Evolutionary conservation across 35 echinoderm and acorn worm species (phyloP).

Genomic region (Patiria miniata): DNA sequence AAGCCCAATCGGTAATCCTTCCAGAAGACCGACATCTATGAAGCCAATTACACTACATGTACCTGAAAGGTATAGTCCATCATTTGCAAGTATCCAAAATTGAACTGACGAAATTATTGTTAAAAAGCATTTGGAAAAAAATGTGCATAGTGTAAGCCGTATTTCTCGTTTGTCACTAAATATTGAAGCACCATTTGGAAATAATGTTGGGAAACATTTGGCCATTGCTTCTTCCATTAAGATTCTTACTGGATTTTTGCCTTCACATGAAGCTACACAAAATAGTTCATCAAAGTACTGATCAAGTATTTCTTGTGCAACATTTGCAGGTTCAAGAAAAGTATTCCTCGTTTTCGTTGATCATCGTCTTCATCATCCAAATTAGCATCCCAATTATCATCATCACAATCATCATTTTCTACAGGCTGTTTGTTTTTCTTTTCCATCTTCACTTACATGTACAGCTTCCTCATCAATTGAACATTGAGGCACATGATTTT

Average conservation of each 20-base stretch:
- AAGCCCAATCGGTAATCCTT: too few relatives aligned
- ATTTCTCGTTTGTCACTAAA: constrained; percentile 31
- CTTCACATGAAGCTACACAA: constrained; percentile 69
- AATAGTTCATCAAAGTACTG: too few relatives aligned
- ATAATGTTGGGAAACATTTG: too few relatives aligned
- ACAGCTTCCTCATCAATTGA: too few relatives aligned
- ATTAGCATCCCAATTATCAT: neutral
- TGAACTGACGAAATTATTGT: too few relatives aligned
- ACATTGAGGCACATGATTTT: constrained; percentile 10
- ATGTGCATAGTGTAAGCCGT: constrained; percentile 41
- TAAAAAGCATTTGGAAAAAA: too few relatives aligned
- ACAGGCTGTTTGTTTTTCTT: neutral
- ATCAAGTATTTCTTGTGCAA: too few relatives aligned
- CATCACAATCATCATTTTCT: neutral
- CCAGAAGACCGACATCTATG: too few relatives aligned
- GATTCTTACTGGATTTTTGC: constrained; percentile 59
- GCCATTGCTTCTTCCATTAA: constrained; percentile 48
- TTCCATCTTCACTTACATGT: too few relatives aligned
- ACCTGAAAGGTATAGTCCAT: too few relatives aligned
- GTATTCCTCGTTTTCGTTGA: constrained; percentile 11
- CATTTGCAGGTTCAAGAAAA: constrained; percentile 49
- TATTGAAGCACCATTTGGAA: constrained; percentile 44
- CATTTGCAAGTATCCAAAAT: too few relatives aligned
- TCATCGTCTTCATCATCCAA: constrained; percentile 4
- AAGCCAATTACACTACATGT: too few relatives aligned